A percentile compares a stretch with the other conserved stretches of the same genome.
Conservation (phyloP, 1,140 invertebrate genomes). For the Eurosta solidaginis region DNA sequence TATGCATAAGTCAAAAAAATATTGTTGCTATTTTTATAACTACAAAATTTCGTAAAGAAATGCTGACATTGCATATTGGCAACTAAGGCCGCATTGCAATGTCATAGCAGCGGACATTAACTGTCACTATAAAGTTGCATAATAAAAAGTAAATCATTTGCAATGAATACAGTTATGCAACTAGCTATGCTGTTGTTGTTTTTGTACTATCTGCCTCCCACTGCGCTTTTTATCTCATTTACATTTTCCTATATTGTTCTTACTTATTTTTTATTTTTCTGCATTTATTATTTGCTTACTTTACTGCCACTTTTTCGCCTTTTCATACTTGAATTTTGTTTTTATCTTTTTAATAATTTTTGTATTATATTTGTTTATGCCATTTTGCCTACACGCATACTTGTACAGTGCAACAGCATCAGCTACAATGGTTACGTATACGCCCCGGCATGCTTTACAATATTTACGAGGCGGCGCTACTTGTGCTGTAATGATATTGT, state of each 20-base stretch:
- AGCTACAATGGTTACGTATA: conserved; percentile 4
- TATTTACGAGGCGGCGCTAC: not conserved
- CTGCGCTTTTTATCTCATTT: not conserved
- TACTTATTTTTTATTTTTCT: not conserved
- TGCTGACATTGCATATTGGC: not conserved
- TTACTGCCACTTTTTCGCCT: not conserved
- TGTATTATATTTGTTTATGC: not conserved
- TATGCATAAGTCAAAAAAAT: too few relatives aligned
- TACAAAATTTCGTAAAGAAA: not conserved
- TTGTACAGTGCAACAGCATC: too few relatives aligned
- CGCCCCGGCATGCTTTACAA: not conserved
- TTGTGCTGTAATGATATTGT: not conserved
- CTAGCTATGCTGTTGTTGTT: not conserved
- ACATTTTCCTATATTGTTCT: not conserved
- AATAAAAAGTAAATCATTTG: conserved; percentile 26
- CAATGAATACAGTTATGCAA: too few relatives aligned
- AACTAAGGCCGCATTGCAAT: not conserved
- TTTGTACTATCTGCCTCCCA: not conserved
- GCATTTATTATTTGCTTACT: not conserved
- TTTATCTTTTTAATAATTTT: not conserved
- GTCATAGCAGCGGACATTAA: not conserved
- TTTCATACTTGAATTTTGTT: not conserved
- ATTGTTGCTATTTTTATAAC: not conserved
- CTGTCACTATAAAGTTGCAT: not conserved
- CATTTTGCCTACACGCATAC: not conserved